Percentiles rank a stretch among this genome's conserved stretches.
Conservation (phyloP, 2,888 invertebrate species). For the Tridacna crocea region DNA sequence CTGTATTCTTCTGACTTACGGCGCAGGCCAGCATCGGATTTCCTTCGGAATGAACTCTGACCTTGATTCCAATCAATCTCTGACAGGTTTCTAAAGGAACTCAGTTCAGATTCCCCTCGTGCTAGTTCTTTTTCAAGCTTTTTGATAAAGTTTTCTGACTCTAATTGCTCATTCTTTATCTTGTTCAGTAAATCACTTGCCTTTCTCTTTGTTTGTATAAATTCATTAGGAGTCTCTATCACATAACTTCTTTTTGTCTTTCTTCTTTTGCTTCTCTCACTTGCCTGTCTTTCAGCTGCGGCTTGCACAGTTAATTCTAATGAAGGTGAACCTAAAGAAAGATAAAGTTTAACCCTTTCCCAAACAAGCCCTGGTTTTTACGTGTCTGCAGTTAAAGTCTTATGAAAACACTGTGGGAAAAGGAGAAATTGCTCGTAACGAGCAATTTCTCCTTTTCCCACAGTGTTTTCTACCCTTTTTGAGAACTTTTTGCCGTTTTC, state of each 20-base stretch:
- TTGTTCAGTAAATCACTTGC: constrained; percentile 39
- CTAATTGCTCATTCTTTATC: not conserved
- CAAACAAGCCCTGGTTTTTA: not conserved
- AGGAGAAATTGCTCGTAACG: no score
- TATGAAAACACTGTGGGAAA: not conserved
- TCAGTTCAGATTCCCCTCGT: constrained; percentile 6
- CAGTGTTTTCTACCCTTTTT: no score
- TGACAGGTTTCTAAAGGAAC: not conserved
- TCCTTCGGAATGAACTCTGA: not conserved
- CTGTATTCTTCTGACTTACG: constrained; percentile 9
- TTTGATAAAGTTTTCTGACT: constrained; percentile 12
- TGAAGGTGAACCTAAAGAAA: constrained; percentile 51
- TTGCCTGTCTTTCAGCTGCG: constrained; percentile 43
- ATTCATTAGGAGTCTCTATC: constrained; percentile 30
- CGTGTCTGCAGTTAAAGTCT: not conserved
- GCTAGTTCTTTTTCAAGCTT: constrained; percentile 19
- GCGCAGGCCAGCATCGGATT: constrained; percentile 3
- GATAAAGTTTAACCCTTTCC: not conserved
- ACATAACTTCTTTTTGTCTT: constrained; percentile 10
- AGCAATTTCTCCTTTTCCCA: no score
- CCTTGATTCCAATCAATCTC: constrained; percentile 17
- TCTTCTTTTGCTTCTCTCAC: constrained; percentile 26
- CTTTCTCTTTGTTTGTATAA: constrained; percentile 35
- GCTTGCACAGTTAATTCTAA: constrained; percentile 52
- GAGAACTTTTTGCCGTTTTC: no score